Conservation (phyloP, 2,888 invertebrate species). For the Cyclophora albipunctata region DNA sequence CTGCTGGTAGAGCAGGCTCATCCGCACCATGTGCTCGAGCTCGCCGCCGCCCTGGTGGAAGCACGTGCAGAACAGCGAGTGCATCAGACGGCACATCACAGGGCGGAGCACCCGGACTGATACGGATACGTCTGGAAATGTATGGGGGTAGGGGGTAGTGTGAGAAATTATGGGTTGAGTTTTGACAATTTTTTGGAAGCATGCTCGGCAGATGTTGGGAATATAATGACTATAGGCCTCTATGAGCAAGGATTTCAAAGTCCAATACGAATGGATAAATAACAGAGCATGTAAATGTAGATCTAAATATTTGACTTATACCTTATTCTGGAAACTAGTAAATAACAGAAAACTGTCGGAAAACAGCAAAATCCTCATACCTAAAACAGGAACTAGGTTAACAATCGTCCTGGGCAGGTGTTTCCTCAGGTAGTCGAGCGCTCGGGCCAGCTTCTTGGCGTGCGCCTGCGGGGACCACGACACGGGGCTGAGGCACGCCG, state of each 20-base stretch:
- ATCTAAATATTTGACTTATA: no score
- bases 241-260: no score
- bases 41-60: conserved; percentile 78
- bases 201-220: no score
- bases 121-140: conserved; percentile 79
- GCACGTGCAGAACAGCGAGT: conserved; percentile 82
- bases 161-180: not conserved
- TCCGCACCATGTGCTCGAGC: conserved; percentile 74
- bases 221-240: no score
- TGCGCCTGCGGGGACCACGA: conserved; percentile 78
- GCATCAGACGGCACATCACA: conserved; percentile 81
- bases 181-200: no score
- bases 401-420: conserved; percentile 81
- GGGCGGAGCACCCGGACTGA: conserved; percentile 77
- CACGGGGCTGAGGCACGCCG: conserved; percentile 77
- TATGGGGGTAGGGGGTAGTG: no score
- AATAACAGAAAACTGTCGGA: no score
- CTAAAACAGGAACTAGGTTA: conserved; percentile 81
- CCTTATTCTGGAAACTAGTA: no score
- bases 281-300: no score
- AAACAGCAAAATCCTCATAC: conserved; percentile 48
- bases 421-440: conserved; percentile 79
- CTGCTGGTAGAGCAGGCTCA: conserved; percentile 79
- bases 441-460: conserved; percentile 76
- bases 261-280: no score